Evolutionary conservation across 2,888 invertebrate genomes (phyloP).

Genomic region (Platycheirus rosarum): DNA sequence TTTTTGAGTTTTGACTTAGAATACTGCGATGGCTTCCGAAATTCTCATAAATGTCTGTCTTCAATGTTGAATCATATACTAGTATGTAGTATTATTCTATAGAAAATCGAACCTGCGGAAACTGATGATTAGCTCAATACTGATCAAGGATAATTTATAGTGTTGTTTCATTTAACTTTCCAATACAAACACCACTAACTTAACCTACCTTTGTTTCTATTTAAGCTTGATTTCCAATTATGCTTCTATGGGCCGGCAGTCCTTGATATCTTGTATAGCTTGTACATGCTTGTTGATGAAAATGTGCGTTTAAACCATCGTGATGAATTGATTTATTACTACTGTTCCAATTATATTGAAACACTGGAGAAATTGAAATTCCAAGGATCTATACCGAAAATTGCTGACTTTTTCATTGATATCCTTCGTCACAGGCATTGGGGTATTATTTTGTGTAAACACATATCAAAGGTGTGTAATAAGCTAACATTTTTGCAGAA

Average conservation of each 20-base stretch:
- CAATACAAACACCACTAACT: no score
- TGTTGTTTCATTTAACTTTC: no score
- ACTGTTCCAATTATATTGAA: slow-evolving; percentile 30
- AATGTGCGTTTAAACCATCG: slow-evolving; percentile 28
- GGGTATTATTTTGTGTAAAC: slow-evolving; percentile 13
- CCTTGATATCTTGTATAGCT: slow-evolving; percentile 34
- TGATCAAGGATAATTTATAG: no score
- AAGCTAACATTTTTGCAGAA: slow-evolving; percentile 66
- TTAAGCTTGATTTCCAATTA: slow-evolving; percentile 59
- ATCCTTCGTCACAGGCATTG: slow-evolving; percentile 30
- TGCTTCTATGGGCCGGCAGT: slow-evolving; percentile 45
- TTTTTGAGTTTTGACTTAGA: no score
- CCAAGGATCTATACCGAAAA: slow-evolving; percentile 29
- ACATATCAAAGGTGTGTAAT: no score
- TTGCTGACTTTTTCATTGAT: slow-evolving; percentile 37
- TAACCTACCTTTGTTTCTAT: no score
- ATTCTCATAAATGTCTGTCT: no score
- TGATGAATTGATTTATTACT: slow-evolving; percentile 41
- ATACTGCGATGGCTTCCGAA: no score
- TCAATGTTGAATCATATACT: no score
- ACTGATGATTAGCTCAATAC: no score
- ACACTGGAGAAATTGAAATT: slow-evolving; percentile 29
- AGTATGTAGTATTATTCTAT: no score
- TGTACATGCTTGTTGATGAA: slow-evolving; percentile 13
- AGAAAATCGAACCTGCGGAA: no score